phyloP scores from a whole-genome alignment of 1,140 invertebrate genomes.

The Theocolax elegans region DNA sequence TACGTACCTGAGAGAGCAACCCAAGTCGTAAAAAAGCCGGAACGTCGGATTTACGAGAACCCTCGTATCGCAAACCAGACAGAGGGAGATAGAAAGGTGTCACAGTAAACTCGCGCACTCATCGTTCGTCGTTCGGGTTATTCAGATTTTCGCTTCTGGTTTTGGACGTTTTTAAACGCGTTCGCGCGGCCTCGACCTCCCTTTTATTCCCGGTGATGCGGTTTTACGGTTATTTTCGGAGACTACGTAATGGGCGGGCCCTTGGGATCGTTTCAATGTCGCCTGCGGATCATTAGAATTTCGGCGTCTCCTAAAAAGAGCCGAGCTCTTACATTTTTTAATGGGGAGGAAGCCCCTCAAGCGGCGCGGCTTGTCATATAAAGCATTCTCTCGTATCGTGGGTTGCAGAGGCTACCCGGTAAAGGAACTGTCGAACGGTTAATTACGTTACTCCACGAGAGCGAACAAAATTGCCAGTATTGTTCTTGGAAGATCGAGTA shows the following conservation, averaged over 20 bases:
- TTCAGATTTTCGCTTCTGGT: constrained; percentile 22
- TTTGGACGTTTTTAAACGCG: neutral
- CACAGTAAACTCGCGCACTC: neutral
- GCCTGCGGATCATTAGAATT: constrained; percentile 36
- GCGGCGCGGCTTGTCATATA: neutral
- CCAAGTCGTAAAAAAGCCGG: constrained; percentile 51
- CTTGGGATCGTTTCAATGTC: constrained; percentile 2
- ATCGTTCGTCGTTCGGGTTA: neutral
- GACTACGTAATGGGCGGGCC: constrained; percentile 4
- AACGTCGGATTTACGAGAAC: constrained; percentile 58
- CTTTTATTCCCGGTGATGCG: neutral
- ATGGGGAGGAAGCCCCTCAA: neutral
- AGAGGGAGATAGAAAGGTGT: too few species aligned
- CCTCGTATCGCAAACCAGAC: constrained; percentile 31
- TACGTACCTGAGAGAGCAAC: constrained; percentile 37
- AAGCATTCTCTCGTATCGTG: neutral
- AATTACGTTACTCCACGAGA: neutral
- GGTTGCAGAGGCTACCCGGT: neutral
- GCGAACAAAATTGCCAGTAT: too few species aligned
- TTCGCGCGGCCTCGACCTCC: neutral
- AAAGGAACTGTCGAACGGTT: neutral
- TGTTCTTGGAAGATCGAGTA: too few species aligned
- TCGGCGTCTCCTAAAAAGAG: neutral
- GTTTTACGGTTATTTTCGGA: constrained; percentile 34
- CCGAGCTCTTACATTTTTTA: constrained; percentile 24